A percentile compares a stretch with the other conserved stretches of the same genome.
Evolutionary conservation across 1,140 invertebrate genomes (phyloP).

Genomic region (Atta cephalotes): DNA sequence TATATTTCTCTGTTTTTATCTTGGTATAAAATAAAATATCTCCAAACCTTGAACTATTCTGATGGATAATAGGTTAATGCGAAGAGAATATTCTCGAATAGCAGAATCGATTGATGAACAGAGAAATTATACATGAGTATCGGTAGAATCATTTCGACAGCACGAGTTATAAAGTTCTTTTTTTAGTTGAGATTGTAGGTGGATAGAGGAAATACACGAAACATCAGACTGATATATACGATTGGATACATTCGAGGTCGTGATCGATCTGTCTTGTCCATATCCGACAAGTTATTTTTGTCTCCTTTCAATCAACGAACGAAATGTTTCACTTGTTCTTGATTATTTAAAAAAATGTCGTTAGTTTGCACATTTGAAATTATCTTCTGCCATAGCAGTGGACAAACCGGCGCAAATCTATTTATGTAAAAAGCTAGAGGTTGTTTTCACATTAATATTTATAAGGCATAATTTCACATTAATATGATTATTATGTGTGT

Average conservation of each 20-base stretch:
- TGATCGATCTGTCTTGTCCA: constrained; percentile 57
- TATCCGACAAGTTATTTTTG: constrained; percentile 34
- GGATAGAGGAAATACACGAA: constrained; percentile 23
- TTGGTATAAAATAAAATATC: not conserved
- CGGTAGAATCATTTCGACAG: constrained; percentile 12
- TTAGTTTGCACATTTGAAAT: constrained; percentile 1
- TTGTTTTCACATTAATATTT: not conserved
- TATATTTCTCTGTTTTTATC: not conserved
- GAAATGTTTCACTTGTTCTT: constrained; percentile 26
- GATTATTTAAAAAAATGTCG: constrained; percentile 29
- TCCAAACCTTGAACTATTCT: constrained; percentile 18
- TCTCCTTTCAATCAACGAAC: not conserved
- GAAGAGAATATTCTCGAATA: constrained; percentile 38
- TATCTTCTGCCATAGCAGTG: not conserved
- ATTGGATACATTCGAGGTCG: constrained; percentile 42
- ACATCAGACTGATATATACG: not conserved
- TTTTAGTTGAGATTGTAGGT: constrained; percentile 25
- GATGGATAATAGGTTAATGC: constrained; percentile 32
- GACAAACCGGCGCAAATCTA: not conserved
- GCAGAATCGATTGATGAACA: constrained; percentile 16
- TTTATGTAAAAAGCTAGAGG: not conserved
- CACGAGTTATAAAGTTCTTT: constrained; percentile 27
- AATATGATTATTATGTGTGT: not conserved
- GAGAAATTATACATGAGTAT: constrained; percentile 42
- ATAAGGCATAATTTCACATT: not conserved